Base-by-base conservation (phyloP, 2,797 vertebrate species). In the Lacerta bilineata region DNA sequence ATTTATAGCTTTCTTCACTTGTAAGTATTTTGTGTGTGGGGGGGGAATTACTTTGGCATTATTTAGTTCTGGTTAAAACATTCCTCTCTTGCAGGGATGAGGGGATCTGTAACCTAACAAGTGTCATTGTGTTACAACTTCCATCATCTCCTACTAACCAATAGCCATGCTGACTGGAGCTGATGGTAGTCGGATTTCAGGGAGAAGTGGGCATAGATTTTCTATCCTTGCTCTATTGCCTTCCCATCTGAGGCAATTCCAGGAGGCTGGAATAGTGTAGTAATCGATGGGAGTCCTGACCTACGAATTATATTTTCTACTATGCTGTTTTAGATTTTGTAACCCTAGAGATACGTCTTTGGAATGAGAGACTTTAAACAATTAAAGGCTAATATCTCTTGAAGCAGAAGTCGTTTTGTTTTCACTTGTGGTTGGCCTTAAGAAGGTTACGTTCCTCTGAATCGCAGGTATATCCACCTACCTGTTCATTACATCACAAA, bases 331-430 rank as follows among this genome's bases (percentile, higher is more conserved):
- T 72, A 75, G 74, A 66, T 84, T 90, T 92, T 85, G 85, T 72
- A 77, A 69, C 20, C 66, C 75, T 20, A 61, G 81, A 41, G 89
- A 27, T 20, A 76, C 0, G 61, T 59, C 91, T 90, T 90, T 55
- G 84, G 86, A 94, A 85, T 80, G 87, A 91, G 83, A 50, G 27
- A 13, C 78, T 80, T 81, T 90, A 50, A 87, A 93, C 90, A 90
- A 94, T 89, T 88, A 83, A 91, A 83, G 71, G 75, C 46, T 18
- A 85, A 91, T 75, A 91, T 72, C 76, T 90, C 72, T 84, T 89
- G 84, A 94, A 95, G 91, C 79, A 91, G 88, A 95, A 95, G 93
- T 92, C 90, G 90, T 93, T 95, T 88, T n/a, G 8, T 92, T 94
- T 92, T 89, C 10, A 91, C 93, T 90, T 90, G 87, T 79, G 91